Evolutionary conservation across 2,113 vertebrate genomes (phyloP).

Genomic region (Sapajus apella): DNA sequence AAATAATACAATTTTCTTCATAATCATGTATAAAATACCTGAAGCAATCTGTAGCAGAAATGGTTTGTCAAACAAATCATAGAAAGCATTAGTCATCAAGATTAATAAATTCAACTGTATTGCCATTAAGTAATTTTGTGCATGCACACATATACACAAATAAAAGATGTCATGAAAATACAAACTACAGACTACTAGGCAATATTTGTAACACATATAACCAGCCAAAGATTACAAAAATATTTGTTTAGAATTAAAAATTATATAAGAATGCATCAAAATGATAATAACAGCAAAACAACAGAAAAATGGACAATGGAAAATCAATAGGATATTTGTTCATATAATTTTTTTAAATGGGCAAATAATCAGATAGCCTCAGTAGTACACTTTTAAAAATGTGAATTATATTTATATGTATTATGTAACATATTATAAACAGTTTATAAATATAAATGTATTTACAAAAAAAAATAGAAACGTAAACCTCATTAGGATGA

Average conservation of each 20-base stretch:
- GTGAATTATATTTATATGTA: background rate
- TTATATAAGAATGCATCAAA: background rate
- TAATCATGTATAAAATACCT: background rate
- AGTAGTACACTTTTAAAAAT: background rate
- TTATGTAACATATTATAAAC: background rate
- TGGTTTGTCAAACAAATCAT: background rate
- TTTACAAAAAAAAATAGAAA: background rate
- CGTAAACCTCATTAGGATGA: background rate
- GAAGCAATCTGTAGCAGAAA: background rate
- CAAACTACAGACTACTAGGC: background rate
- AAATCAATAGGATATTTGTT: background rate
- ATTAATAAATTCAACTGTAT: background rate
- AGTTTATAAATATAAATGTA: background rate
- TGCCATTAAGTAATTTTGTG: background rate
- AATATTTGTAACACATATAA: background rate
- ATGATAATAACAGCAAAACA: background rate
- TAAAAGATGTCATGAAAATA: background rate
- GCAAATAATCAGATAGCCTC: background rate
- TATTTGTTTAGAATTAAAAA: background rate
- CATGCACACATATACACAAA: background rate
- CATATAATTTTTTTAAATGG: background rate
- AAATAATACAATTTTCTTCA: background rate
- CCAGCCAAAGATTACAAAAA: background rate
- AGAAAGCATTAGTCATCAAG: background rate
- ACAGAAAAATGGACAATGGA: background rate